These are phyloP conservation scores for Chrysolina oricalcia DNA, from an alignment of 2,888 invertebrate genomes.

Conservation along the genomic window DNA sequence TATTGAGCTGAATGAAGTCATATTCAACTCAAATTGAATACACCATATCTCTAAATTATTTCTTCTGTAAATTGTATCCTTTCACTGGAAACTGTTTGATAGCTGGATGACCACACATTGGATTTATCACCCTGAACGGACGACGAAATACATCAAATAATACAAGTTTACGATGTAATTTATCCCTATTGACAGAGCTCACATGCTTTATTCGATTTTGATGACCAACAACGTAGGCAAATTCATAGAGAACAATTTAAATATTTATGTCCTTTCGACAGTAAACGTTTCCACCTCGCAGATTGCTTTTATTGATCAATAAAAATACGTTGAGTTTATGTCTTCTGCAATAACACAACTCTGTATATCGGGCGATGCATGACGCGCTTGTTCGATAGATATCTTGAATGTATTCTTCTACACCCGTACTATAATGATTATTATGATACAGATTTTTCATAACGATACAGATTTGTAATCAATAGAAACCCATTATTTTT, in stretches of 20 bases:
- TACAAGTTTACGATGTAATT: constrained; percentile 14
- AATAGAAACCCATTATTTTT: too few species aligned
- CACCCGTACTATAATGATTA: too few species aligned
- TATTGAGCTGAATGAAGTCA: too few species aligned
- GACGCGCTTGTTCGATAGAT: neutral
- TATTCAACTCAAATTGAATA: too few species aligned
- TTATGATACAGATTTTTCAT: too few species aligned
- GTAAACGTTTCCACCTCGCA: constrained; percentile 12
- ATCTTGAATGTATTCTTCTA: neutral
- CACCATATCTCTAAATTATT: neutral
- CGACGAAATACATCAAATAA: constrained; percentile 12
- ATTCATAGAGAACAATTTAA: neutral
- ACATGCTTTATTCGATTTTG: neutral
- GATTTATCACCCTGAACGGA: neutral
- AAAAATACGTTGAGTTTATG: neutral
- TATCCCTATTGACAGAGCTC: neutral
- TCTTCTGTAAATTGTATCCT: neutral
- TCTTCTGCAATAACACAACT: neutral
- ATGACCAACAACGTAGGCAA: neutral
- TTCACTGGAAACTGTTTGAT: neutral
- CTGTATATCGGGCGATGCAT: neutral
- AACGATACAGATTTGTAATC: too few species aligned
- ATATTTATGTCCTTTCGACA: constrained; percentile 28
- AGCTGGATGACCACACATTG: neutral
- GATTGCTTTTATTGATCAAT: neutral